Evolutionary conservation across 2,797 vertebrate genomes (phyloP).

Genomic region (Lagorchestes hirsutus): DNA sequence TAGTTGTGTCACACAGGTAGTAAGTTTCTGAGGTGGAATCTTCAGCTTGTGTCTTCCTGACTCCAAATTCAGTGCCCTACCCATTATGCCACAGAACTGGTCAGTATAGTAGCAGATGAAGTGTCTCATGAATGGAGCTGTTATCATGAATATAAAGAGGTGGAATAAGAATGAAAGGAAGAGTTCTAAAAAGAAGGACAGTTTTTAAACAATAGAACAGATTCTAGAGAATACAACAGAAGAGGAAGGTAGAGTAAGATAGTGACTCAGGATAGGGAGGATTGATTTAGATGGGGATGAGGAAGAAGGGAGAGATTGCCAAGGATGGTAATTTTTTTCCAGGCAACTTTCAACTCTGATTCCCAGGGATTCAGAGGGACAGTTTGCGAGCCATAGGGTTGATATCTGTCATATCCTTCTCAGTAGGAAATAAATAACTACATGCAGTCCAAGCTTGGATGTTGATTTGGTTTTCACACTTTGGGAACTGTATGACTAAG

Average conservation of each 20-base stretch:
- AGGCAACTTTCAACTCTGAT: background rate
- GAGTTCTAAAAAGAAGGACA: background rate
- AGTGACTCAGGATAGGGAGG: background rate
- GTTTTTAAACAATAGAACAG: background rate
- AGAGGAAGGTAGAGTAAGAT: background rate
- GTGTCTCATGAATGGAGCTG: background rate
- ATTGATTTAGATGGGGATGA: background rate
- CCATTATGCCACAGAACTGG: too few relatives aligned
- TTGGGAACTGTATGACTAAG: too few relatives aligned
- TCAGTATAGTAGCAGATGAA: background rate
- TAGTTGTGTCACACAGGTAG: too few relatives aligned
- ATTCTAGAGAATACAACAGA: background rate
- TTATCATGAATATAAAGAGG: background rate
- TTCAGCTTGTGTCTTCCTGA: too few relatives aligned
- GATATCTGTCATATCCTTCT: too few relatives aligned
- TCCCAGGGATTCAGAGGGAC: too few relatives aligned
- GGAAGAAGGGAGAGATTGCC: background rate
- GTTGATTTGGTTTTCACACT: too few relatives aligned
- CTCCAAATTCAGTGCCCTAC: too few relatives aligned
- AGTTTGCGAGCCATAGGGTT: too few relatives aligned
- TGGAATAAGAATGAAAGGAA: background rate
- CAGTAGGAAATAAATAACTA: too few relatives aligned
- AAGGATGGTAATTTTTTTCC: background rate
- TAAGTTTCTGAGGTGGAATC: too few relatives aligned
- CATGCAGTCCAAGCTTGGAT: too few relatives aligned